Percentiles rank a stretch among this genome's conserved stretches.
phyloP scores from a whole-genome alignment of 2,797 vertebrate genomes.

The Acrossocheilus wenchowensis region DNA sequence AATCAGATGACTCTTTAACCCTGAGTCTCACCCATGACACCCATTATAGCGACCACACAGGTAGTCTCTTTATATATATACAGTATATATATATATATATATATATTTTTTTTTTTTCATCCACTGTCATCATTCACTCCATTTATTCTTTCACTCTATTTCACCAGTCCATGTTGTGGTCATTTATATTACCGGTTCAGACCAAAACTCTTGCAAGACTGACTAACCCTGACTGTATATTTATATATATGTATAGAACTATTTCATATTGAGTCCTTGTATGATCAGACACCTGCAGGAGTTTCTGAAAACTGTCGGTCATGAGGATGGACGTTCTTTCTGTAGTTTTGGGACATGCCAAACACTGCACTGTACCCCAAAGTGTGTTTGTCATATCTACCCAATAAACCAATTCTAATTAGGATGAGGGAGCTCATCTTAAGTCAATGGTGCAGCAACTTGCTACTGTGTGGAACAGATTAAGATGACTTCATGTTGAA shows the following conservation, averaged over 20 bases:
- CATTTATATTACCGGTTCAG: neutral
- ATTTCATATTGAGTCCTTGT: neutral
- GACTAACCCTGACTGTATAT: neutral
- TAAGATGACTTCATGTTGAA: neutral
- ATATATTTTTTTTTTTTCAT: slow-evolving; percentile 37
- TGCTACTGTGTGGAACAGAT: neutral
- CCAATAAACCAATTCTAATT: neutral
- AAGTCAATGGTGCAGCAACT: neutral
- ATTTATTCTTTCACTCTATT: slow-evolving; percentile 26
- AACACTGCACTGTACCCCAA: neutral
- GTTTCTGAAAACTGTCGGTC: neutral
- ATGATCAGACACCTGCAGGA: neutral
- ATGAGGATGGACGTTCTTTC: neutral
- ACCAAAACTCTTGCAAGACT: neutral
- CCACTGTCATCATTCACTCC: neutral
- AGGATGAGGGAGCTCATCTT: neutral
- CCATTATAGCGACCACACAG: slow-evolving; percentile 73
- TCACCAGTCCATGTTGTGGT: neutral
- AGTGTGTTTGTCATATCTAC: neutral
- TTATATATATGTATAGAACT: neutral
- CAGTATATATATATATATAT: no score
- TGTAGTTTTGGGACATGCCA: neutral
- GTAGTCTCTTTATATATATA: slow-evolving; percentile 67
- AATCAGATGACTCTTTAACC: slow-evolving; percentile 78
- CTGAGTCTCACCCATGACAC: slow-evolving; percentile 72